Evolutionary conservation across 2,797 vertebrate genomes (phyloP), one percentile per base, ranked within the genome.

Genomic region (Falco biarmicus): DNA sequence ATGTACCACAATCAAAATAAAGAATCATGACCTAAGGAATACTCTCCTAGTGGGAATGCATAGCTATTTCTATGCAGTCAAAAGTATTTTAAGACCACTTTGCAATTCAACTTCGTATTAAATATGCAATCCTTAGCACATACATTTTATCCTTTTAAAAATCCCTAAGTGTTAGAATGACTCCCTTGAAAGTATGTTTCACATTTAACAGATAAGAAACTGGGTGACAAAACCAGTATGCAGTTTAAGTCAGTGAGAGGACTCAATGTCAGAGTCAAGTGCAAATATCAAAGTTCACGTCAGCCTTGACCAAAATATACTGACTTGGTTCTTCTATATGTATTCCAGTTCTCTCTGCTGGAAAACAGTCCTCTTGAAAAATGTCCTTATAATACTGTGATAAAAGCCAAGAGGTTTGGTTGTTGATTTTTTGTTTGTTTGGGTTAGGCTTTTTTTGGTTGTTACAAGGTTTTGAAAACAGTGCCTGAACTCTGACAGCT

Each of bases 41-140:
- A 61, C 13, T 77, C 37, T 90, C 17, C 39, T 84, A 47, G n/a
- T 53, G 60, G 69, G 61, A 93, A 78, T 13, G 59, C 71, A 48
- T 60, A 65, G 75, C 64, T 83, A 68, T 78, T 92, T 91, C 57
- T 85, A 74, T 65, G 68, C 47, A 53, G 50, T 73, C 41, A 53
- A 60, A 84, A 63, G 26, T 93, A 88, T 83, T 96, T 89, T 78
- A 84, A 89, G 65, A 75, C 48, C 22, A 69, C 28, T 92, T 68
- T 1, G 4, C 76, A 8, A 90, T 69, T 78, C 50, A 51, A 11
- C 70, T 85, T 87, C 45, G 43, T 75, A 50, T 61, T 84, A 80
- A 74, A 68, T 61, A 77, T 43, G 50, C 43, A 87, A 75, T 50
- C 68, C 2, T 32, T 85, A 59, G 51, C 37, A 68, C 18, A 47